Base-by-base conservation (phyloP, 1,140 invertebrate species). In the Drosophila pectinifera region DNA sequence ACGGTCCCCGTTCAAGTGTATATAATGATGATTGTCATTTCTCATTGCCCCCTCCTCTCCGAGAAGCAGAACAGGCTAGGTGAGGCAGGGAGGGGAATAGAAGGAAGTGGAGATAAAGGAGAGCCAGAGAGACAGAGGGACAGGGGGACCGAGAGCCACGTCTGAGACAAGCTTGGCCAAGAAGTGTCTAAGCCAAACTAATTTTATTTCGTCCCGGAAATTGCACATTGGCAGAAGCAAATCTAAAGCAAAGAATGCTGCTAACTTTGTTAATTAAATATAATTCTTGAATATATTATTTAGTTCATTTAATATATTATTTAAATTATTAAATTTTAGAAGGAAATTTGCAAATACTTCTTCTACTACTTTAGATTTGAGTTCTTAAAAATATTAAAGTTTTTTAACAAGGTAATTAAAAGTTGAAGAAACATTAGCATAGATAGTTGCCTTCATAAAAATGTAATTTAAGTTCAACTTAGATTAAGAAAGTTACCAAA, bases 1-100 rank as follows among this genome's bases (percentile, higher is more conserved):
- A 61, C 31, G 48, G 20, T 51, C 48, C 55, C 68, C 57, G 65
- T 41, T 86, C 67, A 67, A 88, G 77, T 88, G 84, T 72, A 78
- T 53, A 74, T 89, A 89, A 88, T 89, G 83, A 88, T 88, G 83
- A 88, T 89, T 89, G 84, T 89, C 80, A 78, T 76, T 84, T 83
- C 73, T 83, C 80, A 84, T 80, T 78, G 61, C 79, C 58, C 43
- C 64, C 63, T 68, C 64, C 63, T 68, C 73, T 68, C 73, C n/a
- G 41, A 24, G 20, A 48, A 1, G 20, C 28, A 20, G 28, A 36
- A 39, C 20, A 36, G 24, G 38, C 63, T 42, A 31, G 28, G 28
- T 10, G 8, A 10, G 28, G 10, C 3, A 31, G 0, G 10, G 1
- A 10, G 10, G 10, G 48, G 28, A 34, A 51, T n/a, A 49, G 56